Base-by-base conservation (phyloP, 2,888 invertebrate species). In the Apocheima hispidaria region DNA sequence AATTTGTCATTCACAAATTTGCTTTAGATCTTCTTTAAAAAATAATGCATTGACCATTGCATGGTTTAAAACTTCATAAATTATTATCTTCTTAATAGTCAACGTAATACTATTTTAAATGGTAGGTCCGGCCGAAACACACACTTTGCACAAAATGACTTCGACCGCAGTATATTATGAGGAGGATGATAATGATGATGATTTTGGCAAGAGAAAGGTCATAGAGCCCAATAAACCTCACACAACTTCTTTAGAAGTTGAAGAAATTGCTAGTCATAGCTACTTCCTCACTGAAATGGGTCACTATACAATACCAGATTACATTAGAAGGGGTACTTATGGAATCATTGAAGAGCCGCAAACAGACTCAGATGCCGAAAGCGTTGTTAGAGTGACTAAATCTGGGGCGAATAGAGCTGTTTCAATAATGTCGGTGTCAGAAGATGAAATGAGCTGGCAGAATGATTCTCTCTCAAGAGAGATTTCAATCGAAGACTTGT, bases 121-220 rank as follows among this genome's bases (percentile, higher is more conserved):
- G 89, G 66, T 92, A 95, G 95, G 95, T 94, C 94, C 95, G 72
- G 94, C 94, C 70, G 95, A 95, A 93, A 93, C 94, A 74, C 95
- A 94, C 85, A 93, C 94, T 71, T 93, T 95, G 84, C 94, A 94
- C 92, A 94, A 94, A 93, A 94, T 94, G 93, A 94, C 93, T 52
- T 92, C 94, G 54, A 94, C 93, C 46, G 92, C 94, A 63, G 92
- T 94, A 63, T 93, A 93, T 83, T 94, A 94, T 74, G 90, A 90
- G 74, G 86, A 85, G 51, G 82, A 84, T 75, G 93, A 94, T 74
- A 23, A 43, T 26, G 81, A 83, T 75, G 94, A 94, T 72, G 93
- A 94, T 74, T 78, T 77, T 61, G 77, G 72, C 65, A 72, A 77
- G 63, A 85, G 78, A 82, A 90, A 84, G 71, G 75, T 93, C 43